These are phyloP conservation scores for Scaptomyza hsui DNA, from an alignment of 1,140 invertebrate genomes.

Conservation along the genomic window DNA sequence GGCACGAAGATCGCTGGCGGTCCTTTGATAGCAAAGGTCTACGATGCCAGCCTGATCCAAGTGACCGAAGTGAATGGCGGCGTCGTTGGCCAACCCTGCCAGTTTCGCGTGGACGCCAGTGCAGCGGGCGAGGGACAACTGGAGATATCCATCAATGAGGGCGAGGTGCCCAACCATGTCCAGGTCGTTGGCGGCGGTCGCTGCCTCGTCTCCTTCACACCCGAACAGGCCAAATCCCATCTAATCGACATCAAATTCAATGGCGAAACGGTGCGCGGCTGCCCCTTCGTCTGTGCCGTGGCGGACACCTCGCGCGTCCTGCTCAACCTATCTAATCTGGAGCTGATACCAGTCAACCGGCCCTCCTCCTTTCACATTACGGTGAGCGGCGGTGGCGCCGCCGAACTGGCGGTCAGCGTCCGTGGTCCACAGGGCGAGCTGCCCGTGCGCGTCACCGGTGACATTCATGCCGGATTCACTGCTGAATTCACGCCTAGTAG, in stretches of 20 bases:
- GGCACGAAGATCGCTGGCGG: constrained; percentile 94
- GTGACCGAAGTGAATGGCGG: constrained; percentile 96
- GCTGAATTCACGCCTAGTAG: constrained; percentile 95
- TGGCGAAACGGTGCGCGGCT: constrained; percentile 96
- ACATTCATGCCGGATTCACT: constrained; percentile 92
- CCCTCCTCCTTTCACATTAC: constrained; percentile 94
- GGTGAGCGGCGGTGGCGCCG: constrained; percentile 93
- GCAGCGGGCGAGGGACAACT: constrained; percentile 98
- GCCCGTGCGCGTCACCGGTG: constrained; percentile 95
- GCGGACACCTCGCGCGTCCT: constrained; percentile 92
- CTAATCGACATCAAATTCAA: constrained; percentile 99
- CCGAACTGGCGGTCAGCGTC: constrained; percentile 94
- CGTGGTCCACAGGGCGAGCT: constrained; percentile 91
- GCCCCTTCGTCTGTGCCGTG: constrained; percentile 94
- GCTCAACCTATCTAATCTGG: constrained; percentile 90
- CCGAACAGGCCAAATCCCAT: constrained; percentile 95
- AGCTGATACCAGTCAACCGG: constrained; percentile 94
- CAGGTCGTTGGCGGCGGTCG: constrained; percentile 96
- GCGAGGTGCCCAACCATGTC: constrained; percentile 98
- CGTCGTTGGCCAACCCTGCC: constrained; percentile 95
- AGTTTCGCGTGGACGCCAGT: constrained; percentile 98
- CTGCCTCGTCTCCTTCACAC: constrained; percentile 97
- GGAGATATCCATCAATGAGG: constrained; percentile 99
- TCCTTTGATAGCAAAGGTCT: constrained; percentile 95
- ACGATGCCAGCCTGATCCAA: constrained; percentile 95